These are phyloP conservation scores for Dysdera silvatica DNA, from an alignment of 1,140 invertebrate species.

Conservation along the genomic window DNA sequence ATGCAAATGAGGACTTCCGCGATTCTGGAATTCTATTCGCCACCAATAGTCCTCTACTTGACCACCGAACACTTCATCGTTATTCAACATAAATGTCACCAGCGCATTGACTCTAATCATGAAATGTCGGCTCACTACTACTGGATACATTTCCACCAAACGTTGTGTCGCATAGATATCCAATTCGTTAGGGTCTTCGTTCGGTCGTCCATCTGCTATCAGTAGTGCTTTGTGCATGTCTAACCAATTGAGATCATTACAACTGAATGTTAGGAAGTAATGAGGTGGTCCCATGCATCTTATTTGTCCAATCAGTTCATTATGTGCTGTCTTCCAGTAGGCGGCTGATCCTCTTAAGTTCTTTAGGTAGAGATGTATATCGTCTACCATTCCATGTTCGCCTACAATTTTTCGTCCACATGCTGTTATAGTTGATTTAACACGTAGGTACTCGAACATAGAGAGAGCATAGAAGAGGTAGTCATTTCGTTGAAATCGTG, in stretches of 20 bases:
- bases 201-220: slow-evolving; percentile 7
- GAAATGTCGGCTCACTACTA: not conserved
- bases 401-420: slow-evolving; percentile 8
- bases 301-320: slow-evolving; percentile 27
- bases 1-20: slow-evolving; percentile 45
- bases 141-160: not conserved
- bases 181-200: not conserved
- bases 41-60: slow-evolving; percentile 33
- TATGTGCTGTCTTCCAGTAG: slow-evolving; percentile 15
- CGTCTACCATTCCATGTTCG: slow-evolving; percentile 5
- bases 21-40: slow-evolving; percentile 45
- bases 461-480: slow-evolving; percentile 46
- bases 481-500: slow-evolving; percentile 41
- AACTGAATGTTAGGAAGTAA: slow-evolving; percentile 23
- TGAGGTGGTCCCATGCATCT: slow-evolving; percentile 12
- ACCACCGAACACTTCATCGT: not conserved
- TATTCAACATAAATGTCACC: slow-evolving; percentile 7
- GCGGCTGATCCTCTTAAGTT: slow-evolving; percentile 24
- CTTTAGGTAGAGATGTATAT: slow-evolving; percentile 6
- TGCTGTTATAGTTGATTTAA: slow-evolving; percentile 11
- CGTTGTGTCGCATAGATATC: slow-evolving; percentile 1
- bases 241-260: slow-evolving; percentile 26
- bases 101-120: not conserved
- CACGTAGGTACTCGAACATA: slow-evolving; percentile 9
- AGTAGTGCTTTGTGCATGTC: slow-evolving; percentile 23